phyloP scores from a whole-genome alignment of 2,888 invertebrate species.

The Ennomos erosarius region DNA sequence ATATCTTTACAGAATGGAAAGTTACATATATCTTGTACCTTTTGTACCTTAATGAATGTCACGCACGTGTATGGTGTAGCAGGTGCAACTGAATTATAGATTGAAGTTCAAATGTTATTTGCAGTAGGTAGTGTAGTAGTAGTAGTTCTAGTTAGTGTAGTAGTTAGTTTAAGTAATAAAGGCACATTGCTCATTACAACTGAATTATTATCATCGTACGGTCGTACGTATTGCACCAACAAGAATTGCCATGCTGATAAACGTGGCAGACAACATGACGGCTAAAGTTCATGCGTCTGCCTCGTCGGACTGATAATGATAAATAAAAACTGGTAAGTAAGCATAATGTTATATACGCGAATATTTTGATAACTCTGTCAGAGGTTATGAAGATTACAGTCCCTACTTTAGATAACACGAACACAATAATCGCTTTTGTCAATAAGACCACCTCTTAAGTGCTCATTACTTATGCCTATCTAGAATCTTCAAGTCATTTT shows the following conservation, averaged over 20 bases:
- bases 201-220: slow-evolving; percentile 15
- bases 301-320: background rate
- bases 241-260: slow-evolving; percentile 13
- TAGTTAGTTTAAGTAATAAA: too few species aligned
- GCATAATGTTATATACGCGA: slow-evolving; percentile 10
- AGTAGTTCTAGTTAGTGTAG: too few species aligned
- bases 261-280: slow-evolving; percentile 15
- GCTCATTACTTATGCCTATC: background rate
- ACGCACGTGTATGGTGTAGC: too few species aligned
- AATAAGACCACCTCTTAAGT: slow-evolving; percentile 5
- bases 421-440: background rate
- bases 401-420: background rate
- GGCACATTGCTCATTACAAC: slow-evolving; percentile 3
- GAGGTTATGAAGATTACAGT: slow-evolving; percentile 30
- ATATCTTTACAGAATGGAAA: too few species aligned
- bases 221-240: too few species aligned
- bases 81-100: background rate
- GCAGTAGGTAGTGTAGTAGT: too few species aligned
- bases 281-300: background rate
- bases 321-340: background rate
- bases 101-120: too few species aligned
- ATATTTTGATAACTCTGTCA: slow-evolving; percentile 8
- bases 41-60: too few species aligned
- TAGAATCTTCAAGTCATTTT: too few species aligned
- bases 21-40: too few species aligned